These are phyloP conservation scores for Ectemnius cavifrons DNA, from an alignment of 2,888 invertebrate genomes.

Conservation along the genomic window DNA sequence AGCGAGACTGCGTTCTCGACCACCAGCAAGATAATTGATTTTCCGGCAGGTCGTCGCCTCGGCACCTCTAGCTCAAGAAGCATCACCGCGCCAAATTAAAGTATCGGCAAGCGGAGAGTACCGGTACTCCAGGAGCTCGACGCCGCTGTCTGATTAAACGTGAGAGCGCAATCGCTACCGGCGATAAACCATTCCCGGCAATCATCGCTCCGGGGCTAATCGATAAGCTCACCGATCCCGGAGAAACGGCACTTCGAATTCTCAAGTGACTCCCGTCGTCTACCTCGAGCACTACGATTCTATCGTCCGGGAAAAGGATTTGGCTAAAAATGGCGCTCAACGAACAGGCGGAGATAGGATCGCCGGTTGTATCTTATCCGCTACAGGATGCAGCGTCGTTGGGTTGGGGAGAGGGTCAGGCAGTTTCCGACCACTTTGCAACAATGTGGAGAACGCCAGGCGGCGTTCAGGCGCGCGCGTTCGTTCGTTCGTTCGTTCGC, in stretches of 20 bases:
- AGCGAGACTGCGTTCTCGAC: conserved; percentile 21
- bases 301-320: no score
- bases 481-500: background rate
- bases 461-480: background rate
- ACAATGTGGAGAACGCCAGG: conserved; percentile 45
- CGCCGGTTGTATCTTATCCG: no score
- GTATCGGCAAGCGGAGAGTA: background rate
- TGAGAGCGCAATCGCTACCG: background rate
- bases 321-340: no score
- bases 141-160: no score
- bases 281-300: no score
- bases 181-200: background rate
- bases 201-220: background rate
- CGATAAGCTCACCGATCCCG: background rate
- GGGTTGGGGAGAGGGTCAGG: no score
- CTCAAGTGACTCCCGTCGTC: no score
- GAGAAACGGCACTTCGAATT: no score
- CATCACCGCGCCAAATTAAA: background rate
- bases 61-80: background rate
- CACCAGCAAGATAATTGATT: conserved; percentile 51
- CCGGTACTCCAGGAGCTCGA: background rate
- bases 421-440: conserved; percentile 32
- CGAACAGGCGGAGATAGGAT: no score
- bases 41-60: conserved; percentile 26
- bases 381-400: no score